Evolutionary conservation across 2,888 invertebrate species (phyloP), one percentile per base, ranked within the genome.

Genomic region (Ethmia dodecea): DNA sequence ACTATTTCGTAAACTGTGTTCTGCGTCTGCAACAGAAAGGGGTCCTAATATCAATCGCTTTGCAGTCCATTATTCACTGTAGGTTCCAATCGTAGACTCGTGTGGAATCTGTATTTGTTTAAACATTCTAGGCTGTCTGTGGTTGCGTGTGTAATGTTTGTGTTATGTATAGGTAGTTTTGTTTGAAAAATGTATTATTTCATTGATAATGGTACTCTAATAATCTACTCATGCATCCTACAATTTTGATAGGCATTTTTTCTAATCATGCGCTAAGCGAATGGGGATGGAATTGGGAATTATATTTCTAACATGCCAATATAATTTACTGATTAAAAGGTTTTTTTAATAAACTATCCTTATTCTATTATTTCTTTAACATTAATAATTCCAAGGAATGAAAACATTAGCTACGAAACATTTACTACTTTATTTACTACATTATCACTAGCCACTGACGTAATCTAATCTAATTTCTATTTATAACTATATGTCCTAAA

Each of bases 1-100:
- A 99, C 98, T 61, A 99, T 94, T 87, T 98, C 99, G 78, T 98
- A 98, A 53, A 99, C 97, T 34, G 96, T 96, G 68, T 96, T 97
- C 88, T 98, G 98, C 49, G 98, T 98, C 98, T 99, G 90, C 50
- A 89, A 88, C 60, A 88, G 68, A 67, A 86, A 86, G 72, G 87
- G 87, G 73, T 87, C 84, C 87, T 87, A 76, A 72, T 79, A 73
- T 87, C 84, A 87, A 79, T 86, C 73, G 86, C 62, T 73, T 84
- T 80, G 86, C 58, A 72, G 86, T 76, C 69, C 83, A 58, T 59
- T 63, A 40, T 52, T 54, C 50, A 83, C 62, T 78, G 75, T 66
- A 55, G 71, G 42, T 55, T 56, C 51, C 49, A 81, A 54, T 60
- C 47, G 60, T 53, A 60, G 52, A 45, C 56, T 42, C 35, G 61